Percentiles rank a stretch among this genome's conserved stretches.
phyloP scores from a whole-genome alignment of 2,888 invertebrate species.

The Serripes groenlandicus region DNA sequence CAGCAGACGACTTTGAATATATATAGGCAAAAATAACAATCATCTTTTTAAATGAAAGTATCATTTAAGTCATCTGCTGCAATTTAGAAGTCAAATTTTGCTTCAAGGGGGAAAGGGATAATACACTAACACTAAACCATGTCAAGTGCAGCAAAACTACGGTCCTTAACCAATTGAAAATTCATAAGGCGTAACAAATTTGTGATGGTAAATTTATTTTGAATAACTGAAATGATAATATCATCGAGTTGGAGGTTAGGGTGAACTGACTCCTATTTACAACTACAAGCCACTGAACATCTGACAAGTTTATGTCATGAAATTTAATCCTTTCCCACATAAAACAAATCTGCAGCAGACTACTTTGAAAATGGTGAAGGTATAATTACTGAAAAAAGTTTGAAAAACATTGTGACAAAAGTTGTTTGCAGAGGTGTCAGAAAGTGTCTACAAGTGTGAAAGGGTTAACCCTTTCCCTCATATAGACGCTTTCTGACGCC shows the following conservation, averaged over 20 bases:
- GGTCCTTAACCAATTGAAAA: conserved; percentile 25
- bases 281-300: background rate
- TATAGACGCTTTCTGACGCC: background rate
- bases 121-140: conserved; percentile 38
- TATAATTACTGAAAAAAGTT: too few species aligned
- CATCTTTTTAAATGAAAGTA: too few species aligned
- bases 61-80: too few species aligned
- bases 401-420: too few species aligned
- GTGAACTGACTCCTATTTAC: conserved; percentile 4
- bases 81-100: too few species aligned
- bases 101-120: too few species aligned
- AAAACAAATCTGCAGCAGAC: background rate
- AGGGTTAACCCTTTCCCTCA: background rate
- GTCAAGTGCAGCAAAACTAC: conserved; percentile 37
- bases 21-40: too few species aligned
- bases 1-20: too few species aligned
- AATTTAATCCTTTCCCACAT: background rate
- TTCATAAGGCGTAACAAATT: conserved; percentile 58
- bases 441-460: too few species aligned
- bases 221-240: conserved; percentile 38
- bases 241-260: conserved; percentile 42
- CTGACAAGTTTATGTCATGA: background rate
- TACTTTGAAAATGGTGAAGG: too few species aligned
- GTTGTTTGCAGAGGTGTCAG: too few species aligned
- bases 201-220: conserved; percentile 58